These are phyloP conservation scores for Pyrrhosoma nymphula DNA, from an alignment of 2,888 invertebrate species.

Conservation along the genomic window DNA sequence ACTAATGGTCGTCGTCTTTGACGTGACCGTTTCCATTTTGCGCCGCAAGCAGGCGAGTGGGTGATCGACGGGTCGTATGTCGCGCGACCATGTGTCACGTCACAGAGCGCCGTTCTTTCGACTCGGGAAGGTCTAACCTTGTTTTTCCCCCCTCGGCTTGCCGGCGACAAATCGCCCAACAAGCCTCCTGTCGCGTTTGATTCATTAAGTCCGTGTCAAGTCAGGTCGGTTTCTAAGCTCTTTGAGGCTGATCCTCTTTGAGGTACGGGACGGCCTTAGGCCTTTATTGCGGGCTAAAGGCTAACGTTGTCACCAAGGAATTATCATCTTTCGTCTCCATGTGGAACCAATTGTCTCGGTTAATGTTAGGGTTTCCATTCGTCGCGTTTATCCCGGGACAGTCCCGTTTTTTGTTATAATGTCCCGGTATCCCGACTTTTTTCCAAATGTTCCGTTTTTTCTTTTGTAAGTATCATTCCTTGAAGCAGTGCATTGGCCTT, in stretches of 20 bases:
- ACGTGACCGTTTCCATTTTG: neutral
- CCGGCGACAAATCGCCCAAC: constrained; percentile 2
- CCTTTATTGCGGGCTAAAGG: neutral
- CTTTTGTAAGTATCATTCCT: too few species aligned
- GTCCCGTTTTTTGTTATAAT: too few species aligned
- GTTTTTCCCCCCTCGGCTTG: neutral
- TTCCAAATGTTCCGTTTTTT: too few species aligned
- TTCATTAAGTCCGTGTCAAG: neutral
- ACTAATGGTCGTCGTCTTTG: neutral
- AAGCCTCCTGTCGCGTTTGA: neutral
- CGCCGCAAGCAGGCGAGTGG: neutral
- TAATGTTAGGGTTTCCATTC: too few species aligned
- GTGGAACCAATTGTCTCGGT: neutral
- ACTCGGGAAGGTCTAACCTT: neutral
- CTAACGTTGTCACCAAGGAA: neutral
- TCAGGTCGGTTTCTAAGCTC: neutral
- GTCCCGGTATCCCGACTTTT: too few species aligned
- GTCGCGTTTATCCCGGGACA: too few species aligned
- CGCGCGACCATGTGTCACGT: neutral
- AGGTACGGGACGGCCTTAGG: neutral
- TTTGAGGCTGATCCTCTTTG: neutral
- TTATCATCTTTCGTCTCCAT: neutral
- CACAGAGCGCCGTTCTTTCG: neutral
- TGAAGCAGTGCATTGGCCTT: too few species aligned
- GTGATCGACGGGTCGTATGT: constrained; percentile 16